phyloP scores from a whole-genome alignment of 2,888 invertebrate genomes.

The Anagyrus pseudococci region DNA sequence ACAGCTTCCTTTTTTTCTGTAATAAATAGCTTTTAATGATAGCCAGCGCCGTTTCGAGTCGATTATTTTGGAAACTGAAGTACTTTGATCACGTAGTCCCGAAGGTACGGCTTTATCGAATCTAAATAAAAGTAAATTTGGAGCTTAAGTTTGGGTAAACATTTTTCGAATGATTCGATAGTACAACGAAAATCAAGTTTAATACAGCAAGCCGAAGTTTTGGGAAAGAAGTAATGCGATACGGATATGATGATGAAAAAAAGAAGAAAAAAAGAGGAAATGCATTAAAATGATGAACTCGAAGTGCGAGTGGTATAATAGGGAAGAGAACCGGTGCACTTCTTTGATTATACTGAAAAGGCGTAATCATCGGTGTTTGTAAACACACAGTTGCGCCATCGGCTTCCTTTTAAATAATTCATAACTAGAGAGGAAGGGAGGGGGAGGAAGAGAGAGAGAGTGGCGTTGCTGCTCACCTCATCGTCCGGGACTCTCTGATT shows the following conservation, averaged over 20 bases:
- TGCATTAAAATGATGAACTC: no score
- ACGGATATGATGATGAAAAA: neutral
- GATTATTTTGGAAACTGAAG: neutral
- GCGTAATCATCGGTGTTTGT: neutral
- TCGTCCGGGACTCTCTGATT: slow-evolving; percentile 42
- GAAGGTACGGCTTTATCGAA: no score
- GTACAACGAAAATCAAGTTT: neutral
- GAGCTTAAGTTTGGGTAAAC: no score
- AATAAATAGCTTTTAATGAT: neutral
- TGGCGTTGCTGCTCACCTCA: neutral
- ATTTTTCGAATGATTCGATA: neutral
- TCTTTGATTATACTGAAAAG: neutral
- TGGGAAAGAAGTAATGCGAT: neutral
- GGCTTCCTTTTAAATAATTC: slow-evolving; percentile 55
- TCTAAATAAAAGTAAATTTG: no score
- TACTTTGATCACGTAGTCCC: no score
- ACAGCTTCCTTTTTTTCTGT: neutral
- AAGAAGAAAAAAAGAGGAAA: no score
- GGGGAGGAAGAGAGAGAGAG: neutral
- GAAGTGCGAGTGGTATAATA: no score
- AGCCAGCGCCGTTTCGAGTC: neutral
- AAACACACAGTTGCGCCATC: neutral
- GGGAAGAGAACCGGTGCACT: neutral
- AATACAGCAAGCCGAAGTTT: no score
- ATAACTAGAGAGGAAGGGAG: slow-evolving; percentile 54